Evolutionary conservation across 2,113 vertebrate genomes (phyloP), one percentile per base, ranked within the genome.

Genomic region (Diglossa brunneiventris): DNA sequence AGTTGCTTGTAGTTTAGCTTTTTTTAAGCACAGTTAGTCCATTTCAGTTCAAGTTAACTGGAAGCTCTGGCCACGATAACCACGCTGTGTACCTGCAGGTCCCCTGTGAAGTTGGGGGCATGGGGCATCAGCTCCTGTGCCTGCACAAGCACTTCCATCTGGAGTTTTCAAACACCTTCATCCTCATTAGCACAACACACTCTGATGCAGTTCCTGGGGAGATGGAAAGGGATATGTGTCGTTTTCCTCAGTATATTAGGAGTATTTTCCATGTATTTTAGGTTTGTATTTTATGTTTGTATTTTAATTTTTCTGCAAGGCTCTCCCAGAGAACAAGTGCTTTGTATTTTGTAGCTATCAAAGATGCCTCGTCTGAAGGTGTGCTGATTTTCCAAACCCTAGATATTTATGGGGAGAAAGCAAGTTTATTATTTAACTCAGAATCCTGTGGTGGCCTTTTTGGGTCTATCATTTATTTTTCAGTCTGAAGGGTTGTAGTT

Each of bases 51-150:
- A 37, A 15, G 20, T 44, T 49, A n/a, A 23, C 11, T 31, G 26
- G 39, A 19, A 42, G 5, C 5, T 78, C 22, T 67, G 30, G 70
- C 9, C 39, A 27, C 13, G 50, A 27, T 20, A 22, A 16, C 0
- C 8, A 31, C 0, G 0, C 39, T 1, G 2, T 16, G 22, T 15
- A 14, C 0, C 3, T 66, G 24, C 22, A 70, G n/a, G 16, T 62
- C 8, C 6, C 17, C 33, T 33, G 23, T 35, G 42, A 21, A 30
- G 31, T 2, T 77, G 75, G 47, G 78, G 79, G 50, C 30, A 30
- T 4, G 6, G 44, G 26, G 21, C 27, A 39, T 17, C 13, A 64
- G 37, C 19, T 37, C 44, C 35, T 61, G 33, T 63, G 49, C 59
- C 12, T 0, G 1, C 31, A 41, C 0, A 2, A 58, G n/a, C 1